A percentile compares a stretch with the other conserved stretches of the same genome.
Conservation (phyloP, 2,113 vertebrate genomes). For the Notarius quadriscutis region DNA sequence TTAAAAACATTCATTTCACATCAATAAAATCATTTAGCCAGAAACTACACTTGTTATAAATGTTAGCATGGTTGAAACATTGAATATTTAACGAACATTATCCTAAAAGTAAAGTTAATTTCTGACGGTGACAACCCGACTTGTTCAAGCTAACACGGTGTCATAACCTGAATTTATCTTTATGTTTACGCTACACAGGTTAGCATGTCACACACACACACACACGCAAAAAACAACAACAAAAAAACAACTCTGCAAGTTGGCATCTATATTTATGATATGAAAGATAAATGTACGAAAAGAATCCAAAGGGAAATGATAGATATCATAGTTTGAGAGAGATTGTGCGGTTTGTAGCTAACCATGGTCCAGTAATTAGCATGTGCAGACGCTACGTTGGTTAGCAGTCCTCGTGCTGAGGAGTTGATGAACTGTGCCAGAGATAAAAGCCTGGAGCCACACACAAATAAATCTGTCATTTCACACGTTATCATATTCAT, state of each 20-base stretch:
- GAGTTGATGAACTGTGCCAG: constrained; percentile 99
- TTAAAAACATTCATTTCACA: not conserved
- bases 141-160: not conserved
- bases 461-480: constrained; percentile 85
- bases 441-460: constrained; percentile 90
- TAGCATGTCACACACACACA: not conserved
- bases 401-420: constrained; percentile 84
- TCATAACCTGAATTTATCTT: not conserved
- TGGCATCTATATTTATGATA: constrained; percentile 1
- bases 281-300: constrained; percentile 31
- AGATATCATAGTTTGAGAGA: constrained; percentile 35
- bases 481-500: constrained; percentile 60
- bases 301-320: constrained; percentile 40
- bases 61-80: not conserved
- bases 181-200: not conserved
- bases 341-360: constrained; percentile 55
- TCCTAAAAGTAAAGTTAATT: not conserved
- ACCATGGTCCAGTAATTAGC: constrained; percentile 72
- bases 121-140: not conserved
- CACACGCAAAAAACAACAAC: not conserved
- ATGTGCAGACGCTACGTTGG: constrained; percentile 58
- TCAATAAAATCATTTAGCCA: not conserved
- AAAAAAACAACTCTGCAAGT: constrained; percentile 3
- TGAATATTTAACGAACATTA: not conserved
- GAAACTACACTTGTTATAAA: not conserved